Percentiles rank a stretch among this genome's conserved stretches.
Conservation (phyloP, 2,888 invertebrate species). For the Clitarchus hookeri region DNA sequence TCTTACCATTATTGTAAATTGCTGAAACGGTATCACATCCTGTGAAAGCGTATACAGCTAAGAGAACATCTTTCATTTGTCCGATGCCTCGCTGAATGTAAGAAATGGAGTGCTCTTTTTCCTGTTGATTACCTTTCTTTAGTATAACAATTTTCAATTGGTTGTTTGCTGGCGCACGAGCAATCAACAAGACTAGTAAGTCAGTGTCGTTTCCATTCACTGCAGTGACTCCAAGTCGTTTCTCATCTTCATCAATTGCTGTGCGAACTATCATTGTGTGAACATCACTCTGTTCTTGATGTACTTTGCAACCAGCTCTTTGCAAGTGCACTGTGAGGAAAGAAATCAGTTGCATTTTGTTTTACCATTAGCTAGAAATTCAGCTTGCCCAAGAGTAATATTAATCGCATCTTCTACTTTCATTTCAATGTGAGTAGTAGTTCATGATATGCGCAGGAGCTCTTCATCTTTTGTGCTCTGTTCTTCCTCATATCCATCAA, state of each 20-base stretch:
- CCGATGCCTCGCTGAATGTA: neutral
- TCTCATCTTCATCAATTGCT: too few species aligned
- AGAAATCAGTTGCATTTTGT: neutral
- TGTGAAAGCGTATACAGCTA: neutral
- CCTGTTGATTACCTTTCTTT: too few species aligned
- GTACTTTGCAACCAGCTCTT: too few species aligned
- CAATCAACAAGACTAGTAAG: neutral
- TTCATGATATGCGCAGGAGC: neutral
- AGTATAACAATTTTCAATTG: too few species aligned
- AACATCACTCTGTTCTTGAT: too few species aligned
- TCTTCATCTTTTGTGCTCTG: neutral
- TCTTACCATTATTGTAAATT: neutral
- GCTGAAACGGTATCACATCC: neutral
- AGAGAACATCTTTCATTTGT: neutral
- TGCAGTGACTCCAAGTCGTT: neutral
- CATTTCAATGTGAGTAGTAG: too few species aligned
- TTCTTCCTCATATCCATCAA: constrained; percentile 16
- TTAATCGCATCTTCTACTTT: too few species aligned
- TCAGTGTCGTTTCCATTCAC: neutral
- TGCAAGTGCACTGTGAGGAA: neutral
- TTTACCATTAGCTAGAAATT: neutral
- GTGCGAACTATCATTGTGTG: too few species aligned
- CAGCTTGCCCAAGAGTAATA: neutral
- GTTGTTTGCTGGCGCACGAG: neutral
- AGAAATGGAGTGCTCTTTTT: neutral